Base-by-base conservation (phyloP, 2,888 invertebrate species). In the Eledone cirrhosa region DNA sequence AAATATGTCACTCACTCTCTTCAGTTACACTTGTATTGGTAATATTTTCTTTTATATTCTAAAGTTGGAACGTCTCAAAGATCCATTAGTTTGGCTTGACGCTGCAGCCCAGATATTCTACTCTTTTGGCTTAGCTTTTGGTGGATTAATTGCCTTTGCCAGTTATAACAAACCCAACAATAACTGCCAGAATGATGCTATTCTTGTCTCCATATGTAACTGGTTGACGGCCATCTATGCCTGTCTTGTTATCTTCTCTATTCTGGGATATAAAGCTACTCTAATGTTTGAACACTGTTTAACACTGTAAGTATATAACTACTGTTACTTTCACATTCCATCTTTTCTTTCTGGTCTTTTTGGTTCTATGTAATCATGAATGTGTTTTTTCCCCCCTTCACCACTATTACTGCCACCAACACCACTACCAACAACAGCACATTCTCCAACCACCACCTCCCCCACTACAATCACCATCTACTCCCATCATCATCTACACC, bases 31-130 rank as follows among this genome's bases (percentile, higher is more conserved):
- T 1, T 24, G n/a, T n/a, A 1, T 63, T 22, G 16, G 19, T 65
- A 65, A 65, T 24, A 65, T 14, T 69, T 22, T 16, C 19, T n/a
- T 96, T 33, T 47, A 22, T 83, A 84, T 82, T 76, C 90, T 91
- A 31, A 91, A 96, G 92, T 96, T 96, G 88, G 95, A 95, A 84
- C 96, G 95, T 89, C 92, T 98, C 27, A 92, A 94, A 75, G 94
- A 96, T 86, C 96, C 97, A 0, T 95, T 94, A 8, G 97, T 97
- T 0, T 98, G 98, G 98, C 92, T 98, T 86, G 97, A 97, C 89
- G 97, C 98, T 3, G 97, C 98, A 1, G 97, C 97, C 0, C 98
- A 98, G 92, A 97, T 98, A 3, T 98, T 98, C 92, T 98, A 97
- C 91, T 97, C 97, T 0, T 96, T 97, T 90, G 97, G 97, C 3